These are phyloP conservation scores for Oreocharis arfaki DNA, from an alignment of 2,113 vertebrate genomes.

Conservation along the genomic window DNA sequence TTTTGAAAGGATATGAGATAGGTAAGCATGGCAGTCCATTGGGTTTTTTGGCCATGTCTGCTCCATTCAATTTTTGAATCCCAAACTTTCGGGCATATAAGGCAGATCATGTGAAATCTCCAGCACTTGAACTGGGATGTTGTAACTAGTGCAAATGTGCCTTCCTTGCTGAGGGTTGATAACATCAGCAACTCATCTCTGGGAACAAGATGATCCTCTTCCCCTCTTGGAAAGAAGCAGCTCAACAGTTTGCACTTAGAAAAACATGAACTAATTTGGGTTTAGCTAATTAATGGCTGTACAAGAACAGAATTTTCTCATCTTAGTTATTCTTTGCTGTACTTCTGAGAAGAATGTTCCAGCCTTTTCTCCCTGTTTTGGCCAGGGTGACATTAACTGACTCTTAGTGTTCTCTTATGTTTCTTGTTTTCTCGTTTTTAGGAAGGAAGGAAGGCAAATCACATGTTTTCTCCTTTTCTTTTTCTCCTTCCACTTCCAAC, in stretches of 20 bases:
- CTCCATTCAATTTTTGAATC: background rate
- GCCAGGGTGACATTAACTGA: background rate
- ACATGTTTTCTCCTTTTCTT: background rate
- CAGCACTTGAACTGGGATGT: background rate
- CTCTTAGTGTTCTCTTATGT: background rate
- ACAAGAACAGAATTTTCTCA: slow-evolving; percentile 30
- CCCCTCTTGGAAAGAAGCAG: background rate
- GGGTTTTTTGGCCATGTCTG: fast-evolving
- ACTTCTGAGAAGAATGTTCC: background rate
- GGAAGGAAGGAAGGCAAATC: background rate
- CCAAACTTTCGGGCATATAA: background rate
- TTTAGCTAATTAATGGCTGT: slow-evolving; percentile 13
- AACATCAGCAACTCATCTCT: background rate
- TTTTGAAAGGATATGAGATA: background rate
- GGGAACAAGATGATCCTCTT: slow-evolving; percentile 31
- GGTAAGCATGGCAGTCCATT: fast-evolving
- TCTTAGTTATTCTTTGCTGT: background rate
- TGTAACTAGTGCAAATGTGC: background rate
- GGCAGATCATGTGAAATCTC: background rate
- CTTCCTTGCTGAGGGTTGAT: background rate
- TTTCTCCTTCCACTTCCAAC: background rate
- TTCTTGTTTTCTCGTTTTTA: background rate
- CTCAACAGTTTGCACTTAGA: background rate
- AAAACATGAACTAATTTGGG: slow-evolving; percentile 8
- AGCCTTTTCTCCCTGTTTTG: background rate